Percentiles rank a stretch among this genome's conserved stretches.
phyloP scores from a whole-genome alignment of 2,797 vertebrate species.

The Odontamblyopus rebecca region DNA sequence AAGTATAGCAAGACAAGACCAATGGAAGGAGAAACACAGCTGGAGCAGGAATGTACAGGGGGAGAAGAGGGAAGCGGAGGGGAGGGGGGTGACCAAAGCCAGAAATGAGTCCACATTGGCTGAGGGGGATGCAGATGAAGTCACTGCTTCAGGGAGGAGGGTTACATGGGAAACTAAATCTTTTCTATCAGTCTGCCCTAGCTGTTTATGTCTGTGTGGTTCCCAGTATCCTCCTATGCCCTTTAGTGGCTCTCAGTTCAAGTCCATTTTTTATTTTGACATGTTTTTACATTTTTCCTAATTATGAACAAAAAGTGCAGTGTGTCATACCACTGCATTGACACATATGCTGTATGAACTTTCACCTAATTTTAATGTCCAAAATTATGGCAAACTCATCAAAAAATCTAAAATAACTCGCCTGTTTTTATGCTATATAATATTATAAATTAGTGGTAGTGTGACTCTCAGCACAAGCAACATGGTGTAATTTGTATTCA shows the following conservation, averaged over 20 bases:
- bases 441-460: too few species aligned
- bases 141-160: conserved; percentile 59
- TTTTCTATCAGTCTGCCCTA: conserved; percentile 50
- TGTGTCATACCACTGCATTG: neutral
- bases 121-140: conserved; percentile 70
- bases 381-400: neutral
- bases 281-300: too few species aligned
- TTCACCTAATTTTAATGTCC: neutral
- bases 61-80: conserved; percentile 54
- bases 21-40: conserved; percentile 75
- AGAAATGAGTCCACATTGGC: conserved; percentile 60
- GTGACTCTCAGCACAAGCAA: neutral
- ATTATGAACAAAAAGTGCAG: neutral
- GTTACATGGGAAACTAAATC: conserved; percentile 68
- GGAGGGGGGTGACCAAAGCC: conserved; percentile 57
- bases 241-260: conserved; percentile 16
- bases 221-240: conserved; percentile 37
- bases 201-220: conserved; percentile 43
- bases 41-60: conserved; percentile 76
- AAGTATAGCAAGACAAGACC: conserved; percentile 56
- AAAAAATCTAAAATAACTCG: neutral
- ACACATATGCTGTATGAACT: neutral
- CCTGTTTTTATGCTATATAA: too few species aligned
- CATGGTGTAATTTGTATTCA: too few species aligned
- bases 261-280: neutral